Evolutionary conservation across 2,888 invertebrate species (phyloP), one percentile per base, ranked within the genome.

Genomic region (Candidula unifasciata): DNA sequence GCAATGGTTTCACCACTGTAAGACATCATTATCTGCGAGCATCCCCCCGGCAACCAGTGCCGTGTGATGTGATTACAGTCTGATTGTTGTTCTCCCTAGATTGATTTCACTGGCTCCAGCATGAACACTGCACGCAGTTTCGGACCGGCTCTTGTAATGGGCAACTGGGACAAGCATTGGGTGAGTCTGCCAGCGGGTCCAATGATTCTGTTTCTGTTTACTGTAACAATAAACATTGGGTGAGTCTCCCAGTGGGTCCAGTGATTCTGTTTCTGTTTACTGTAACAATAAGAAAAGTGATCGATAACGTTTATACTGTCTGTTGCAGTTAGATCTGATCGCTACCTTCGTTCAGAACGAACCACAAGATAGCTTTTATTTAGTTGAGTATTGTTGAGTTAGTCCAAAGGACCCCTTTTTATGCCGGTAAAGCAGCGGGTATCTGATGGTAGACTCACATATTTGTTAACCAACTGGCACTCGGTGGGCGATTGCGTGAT

Each of bases 71-170:
- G 76, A 78, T 80, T 80, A 30, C 44, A n/a, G 3, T 30, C 2
- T 78, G 27, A 37, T 24, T 37, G 18, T 24, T 78, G 3, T 33
- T 13, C 30, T 37, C 89, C 89, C 78, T 93, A 95, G 95, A 95
- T 95, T 86, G 94, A 94, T 85, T 96, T 95, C 89, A 97, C 98
- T 24, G 97, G 97, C 77, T 96, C 97, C 80, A 96, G 97, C 91
- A 97, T 98, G 97, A 98, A 98, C 94, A 97, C 97, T 0, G 98
- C 98, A 0, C 95, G 98, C 87, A 96, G 96, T 83, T 96, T 98
- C 91, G 98, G 98, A 84, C 96, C 97, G 2, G 97, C 98, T 3
- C 95, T 97, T 33, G 96, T 97, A 80, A 95, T 95, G 87, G 95
- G 95, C 86, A 94, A 94, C 37, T 98, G 97, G 96, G 94, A 94